Evolutionary conservation across 2,113 vertebrate genomes (phyloP).

Genomic region (Thunnus thynnus): DNA sequence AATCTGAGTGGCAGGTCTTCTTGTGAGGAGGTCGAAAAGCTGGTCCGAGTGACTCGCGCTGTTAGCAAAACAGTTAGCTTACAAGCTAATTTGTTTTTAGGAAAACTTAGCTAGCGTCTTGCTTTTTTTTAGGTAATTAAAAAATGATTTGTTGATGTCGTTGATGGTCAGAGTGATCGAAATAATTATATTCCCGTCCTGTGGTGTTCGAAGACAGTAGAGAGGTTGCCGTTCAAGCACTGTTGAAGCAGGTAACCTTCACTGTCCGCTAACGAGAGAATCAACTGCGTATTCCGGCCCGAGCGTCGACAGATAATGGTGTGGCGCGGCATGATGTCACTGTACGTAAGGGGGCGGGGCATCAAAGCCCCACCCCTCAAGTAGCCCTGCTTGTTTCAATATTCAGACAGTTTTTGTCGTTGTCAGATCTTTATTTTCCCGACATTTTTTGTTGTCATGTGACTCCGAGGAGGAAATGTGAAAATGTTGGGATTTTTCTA

Average conservation of each 20-base stretch:
- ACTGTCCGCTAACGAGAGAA: constrained; percentile 63
- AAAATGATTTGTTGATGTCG: background rate
- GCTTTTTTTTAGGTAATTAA: background rate
- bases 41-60: background rate
- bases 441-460: too few species aligned
- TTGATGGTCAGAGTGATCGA: background rate
- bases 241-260: constrained; percentile 91
- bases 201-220: constrained; percentile 58
- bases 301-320: accelerated
- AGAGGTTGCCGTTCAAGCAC: constrained; percentile 92
- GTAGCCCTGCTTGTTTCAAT: too few species aligned
- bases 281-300: background rate
- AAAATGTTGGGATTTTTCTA: too few species aligned
- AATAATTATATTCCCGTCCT: background rate
- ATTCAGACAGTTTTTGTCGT: too few species aligned
- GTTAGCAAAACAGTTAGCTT: constrained; percentile 52
- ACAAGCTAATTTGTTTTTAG: constrained; percentile 15
- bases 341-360: background rate
- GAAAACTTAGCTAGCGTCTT: background rate
- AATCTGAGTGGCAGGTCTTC: constrained; percentile 4
- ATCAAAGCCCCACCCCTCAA: background rate
- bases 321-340: constrained; percentile 43
- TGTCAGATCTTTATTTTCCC: too few species aligned
- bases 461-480: too few species aligned
- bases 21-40: constrained; percentile 30